These are phyloP conservation scores for Prinia subflava DNA, from an alignment of 2,113 vertebrate species.

Conservation along the genomic window DNA sequence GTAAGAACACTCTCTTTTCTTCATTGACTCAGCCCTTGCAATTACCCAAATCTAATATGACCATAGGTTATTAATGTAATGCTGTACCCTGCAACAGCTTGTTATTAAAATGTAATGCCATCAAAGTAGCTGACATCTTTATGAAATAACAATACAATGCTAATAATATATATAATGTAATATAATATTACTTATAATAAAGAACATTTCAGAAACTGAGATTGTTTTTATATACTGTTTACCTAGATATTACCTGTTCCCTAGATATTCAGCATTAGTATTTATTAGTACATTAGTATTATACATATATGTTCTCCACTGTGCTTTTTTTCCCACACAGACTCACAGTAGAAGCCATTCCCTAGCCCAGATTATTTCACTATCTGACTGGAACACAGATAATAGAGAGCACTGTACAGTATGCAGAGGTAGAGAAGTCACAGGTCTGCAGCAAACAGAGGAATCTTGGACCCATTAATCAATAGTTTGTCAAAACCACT, in stretches of 20 bases:
- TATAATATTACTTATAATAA: constrained; percentile 1
- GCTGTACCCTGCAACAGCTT: not conserved
- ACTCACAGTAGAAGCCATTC: not conserved
- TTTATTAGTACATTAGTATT: not conserved
- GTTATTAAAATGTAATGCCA: constrained; percentile 29
- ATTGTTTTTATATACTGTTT: constrained; percentile 49
- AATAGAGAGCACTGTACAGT: not conserved
- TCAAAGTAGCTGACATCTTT: constrained; percentile 33
- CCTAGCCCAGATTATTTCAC: not conserved
- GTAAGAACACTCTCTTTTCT: constrained; percentile 15
- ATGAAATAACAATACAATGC: not conserved
- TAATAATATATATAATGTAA: not conserved
- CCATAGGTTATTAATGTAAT: not conserved
- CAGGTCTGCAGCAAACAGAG: not conserved
- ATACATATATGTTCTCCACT: not conserved
- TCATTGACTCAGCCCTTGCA: not conserved
- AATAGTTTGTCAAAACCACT: not conserved
- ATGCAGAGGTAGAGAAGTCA: not conserved
- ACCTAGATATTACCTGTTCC: too few species aligned
- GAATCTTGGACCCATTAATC: not conserved
- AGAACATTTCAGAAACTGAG: constrained; percentile 54
- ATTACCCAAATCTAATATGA: constrained; percentile 5
- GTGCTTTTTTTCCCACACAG: not conserved
- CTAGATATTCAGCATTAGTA: not conserved
- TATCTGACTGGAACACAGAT: not conserved